Base-by-base conservation (phyloP, 2,888 invertebrate genomes). In the Brachynemurus nebulosus region DNA sequence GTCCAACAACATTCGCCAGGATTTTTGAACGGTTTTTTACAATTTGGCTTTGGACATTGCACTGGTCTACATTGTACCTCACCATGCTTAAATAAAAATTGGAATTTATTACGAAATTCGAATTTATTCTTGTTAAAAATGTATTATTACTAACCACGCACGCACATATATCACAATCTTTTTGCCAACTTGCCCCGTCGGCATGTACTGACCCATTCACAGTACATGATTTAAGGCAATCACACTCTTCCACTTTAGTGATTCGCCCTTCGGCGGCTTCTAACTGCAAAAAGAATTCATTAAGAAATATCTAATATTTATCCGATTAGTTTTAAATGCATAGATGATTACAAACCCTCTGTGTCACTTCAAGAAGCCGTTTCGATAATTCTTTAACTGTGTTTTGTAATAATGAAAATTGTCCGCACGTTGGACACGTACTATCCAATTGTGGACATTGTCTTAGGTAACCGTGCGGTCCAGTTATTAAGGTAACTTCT, bases 381-480 rank as follows among this genome's bases (percentile, higher is more conserved):
- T 78, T 73, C 62, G 81, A 80, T 62, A 90, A 74, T 64, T 81
- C 78, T 64, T 80, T 79, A 57, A 90, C 84, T 50, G 83, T 83
- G 59, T 78, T 79, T 69, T 88, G 84, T 60, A 91, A 72, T 62
- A 81, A 71, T 55, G 82, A 78, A 68, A 86, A 90, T 68, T 90
- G 86, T 54, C 88, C 89, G 66, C 90, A 91, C 39, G 89, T 88
- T 51, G 90, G 90, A 66, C 91, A 91, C 60, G 80, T 81, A 56
- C 85, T 80, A 66, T 88, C 85, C 65, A 85, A 71, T 56, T 80
- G 78, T 49, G 89, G 89, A 68, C 91, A 91, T 66, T 89, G 86
- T 56, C 80, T 73, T 59, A 86, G 70, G 67, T 88, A 86, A 52
- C 90, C 90, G 66, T 88, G 83, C 49, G 86, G 79, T 56, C 86